Conservation (phyloP, 1,140 invertebrate species). For the Spodoptera litura region DNA sequence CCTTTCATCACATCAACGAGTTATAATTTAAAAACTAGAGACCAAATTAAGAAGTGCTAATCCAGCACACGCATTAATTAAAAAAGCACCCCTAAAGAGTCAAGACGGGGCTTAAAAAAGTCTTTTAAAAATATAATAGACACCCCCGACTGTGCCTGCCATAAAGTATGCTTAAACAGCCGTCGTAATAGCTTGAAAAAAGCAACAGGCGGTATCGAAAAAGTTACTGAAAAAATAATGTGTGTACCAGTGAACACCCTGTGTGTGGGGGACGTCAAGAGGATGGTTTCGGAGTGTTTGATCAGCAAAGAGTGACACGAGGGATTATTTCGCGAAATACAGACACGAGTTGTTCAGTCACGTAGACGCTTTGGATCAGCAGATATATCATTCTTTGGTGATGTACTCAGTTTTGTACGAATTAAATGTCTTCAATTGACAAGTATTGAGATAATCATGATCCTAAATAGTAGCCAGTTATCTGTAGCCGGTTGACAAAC, state of each 20-base stretch:
- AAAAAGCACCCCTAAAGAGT: conserved; percentile 29
- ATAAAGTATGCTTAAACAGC: conserved; percentile 53
- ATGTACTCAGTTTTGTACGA: too few species aligned
- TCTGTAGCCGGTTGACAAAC: too few species aligned
- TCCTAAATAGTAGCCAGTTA: too few species aligned
- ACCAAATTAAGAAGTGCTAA: conserved; percentile 64
- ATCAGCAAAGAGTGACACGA: background rate
- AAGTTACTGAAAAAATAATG: conserved; percentile 42
- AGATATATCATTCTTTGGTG: too few species aligned
- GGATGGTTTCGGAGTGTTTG: background rate
- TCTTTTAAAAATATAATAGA: conserved; percentile 59
- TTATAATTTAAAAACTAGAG: conserved; percentile 52
- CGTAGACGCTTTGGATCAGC: too few species aligned
- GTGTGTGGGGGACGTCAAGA: conserved; percentile 3
- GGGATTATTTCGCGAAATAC: too few species aligned
- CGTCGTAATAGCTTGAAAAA: conserved; percentile 40
- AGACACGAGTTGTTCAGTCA: too few species aligned
- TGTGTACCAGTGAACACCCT: conserved; percentile 14
- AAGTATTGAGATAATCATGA: too few species aligned
- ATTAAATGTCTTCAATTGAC: too few species aligned
- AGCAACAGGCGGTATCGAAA: conserved; percentile 51
- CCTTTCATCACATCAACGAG: conserved; percentile 54
- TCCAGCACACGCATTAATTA: conserved; percentile 59
- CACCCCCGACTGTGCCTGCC: conserved; percentile 47
- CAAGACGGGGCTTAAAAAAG: conserved; percentile 33